Evolutionary conservation across 1,140 invertebrate genomes (phyloP), one percentile per base, ranked within the genome.

Genomic region (Polypedilum pembai): DNA sequence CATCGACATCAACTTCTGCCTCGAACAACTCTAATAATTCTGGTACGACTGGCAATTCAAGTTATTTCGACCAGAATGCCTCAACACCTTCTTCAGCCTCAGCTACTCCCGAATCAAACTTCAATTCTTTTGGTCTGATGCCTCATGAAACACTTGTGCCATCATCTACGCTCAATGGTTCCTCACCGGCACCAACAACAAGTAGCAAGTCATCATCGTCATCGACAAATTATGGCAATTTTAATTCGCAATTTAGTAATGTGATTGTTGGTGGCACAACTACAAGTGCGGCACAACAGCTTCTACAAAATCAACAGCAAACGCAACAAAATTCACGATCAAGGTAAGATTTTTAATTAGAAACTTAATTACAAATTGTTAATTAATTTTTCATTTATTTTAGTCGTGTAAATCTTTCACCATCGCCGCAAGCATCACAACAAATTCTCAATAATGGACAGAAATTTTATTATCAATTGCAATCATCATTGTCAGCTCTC

Each of bases 101-200:
- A 7, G 65, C 65, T 20, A 69, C 65, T 7, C 65, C 65, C 4
- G 65, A 69, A 69, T 69, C 65, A 20, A 10, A 7, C 4, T 69
- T 87, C 21, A 90, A 89, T 78, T 89, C 90, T 0, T 91, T 91
- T 81, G 90, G 90, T 66, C 89, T 92, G 77, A 81, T 92, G 77
- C 90, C 90, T 8, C 90, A 92, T 80, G 90, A 92, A 83, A 90
- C 87, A 82, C 87, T 90, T 76, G 88, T 90, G 75, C 85, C 88
- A 1, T 88, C 87, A 40, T 87, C 87, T 41, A 87, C 88, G 41
- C 86, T 86, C 76, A 69, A 69, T 84, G 87, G 76, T 85, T 88
- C 65, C 83, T 85, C 40, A 82, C 84, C 24, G 85, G 86, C 76
- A 21, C 17, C 65, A 69, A 69, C 65, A 21, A 69, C 65, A 8